Evolutionary conservation across 2,113 vertebrate species (phyloP).

Genomic region (Pachypanchax playfairii): DNA sequence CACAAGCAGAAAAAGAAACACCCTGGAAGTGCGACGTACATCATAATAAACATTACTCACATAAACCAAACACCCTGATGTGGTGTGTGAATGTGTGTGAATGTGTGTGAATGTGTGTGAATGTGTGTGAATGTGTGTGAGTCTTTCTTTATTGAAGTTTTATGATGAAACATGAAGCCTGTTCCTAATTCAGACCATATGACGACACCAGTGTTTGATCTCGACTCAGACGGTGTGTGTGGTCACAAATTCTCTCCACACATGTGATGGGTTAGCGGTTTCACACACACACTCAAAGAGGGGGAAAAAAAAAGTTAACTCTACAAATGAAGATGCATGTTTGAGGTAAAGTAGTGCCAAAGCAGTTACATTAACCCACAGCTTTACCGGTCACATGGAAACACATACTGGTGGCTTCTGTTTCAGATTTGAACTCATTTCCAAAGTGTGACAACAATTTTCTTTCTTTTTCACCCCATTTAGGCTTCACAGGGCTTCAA

Average conservation of each 20-base stretch:
- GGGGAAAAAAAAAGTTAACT: neutral
- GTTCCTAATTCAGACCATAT: conserved; percentile 87
- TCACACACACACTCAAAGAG: conserved; percentile 11
- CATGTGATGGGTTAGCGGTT: conserved; percentile 69
- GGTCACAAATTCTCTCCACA: conserved; percentile 71
- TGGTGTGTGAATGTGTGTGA: conserved; percentile 9
- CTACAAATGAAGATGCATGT: conserved; percentile 16
- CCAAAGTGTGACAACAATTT: neutral
- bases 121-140: conserved; percentile 43
- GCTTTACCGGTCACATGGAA: conserved; percentile 12
- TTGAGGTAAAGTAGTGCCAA: conserved; percentile 15
- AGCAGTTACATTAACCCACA: conserved; percentile 17
- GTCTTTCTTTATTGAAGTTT: conserved; percentile 83
- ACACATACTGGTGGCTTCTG: neutral
- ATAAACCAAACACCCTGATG: conserved; percentile 49
- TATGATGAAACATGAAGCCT: conserved; percentile 85
- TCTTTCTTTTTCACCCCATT: too few relatives aligned
- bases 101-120: conserved; percentile 39
- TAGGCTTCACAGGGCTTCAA: too few relatives aligned
- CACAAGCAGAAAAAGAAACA: conserved; percentile 45
- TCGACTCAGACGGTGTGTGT: conserved; percentile 70
- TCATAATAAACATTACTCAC: conserved; percentile 60
- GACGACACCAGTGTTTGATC: conserved; percentile 72
- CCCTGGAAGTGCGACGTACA: conserved; percentile 57
- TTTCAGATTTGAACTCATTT: conserved; percentile 3